These are phyloP conservation scores for Tholera decimalis DNA, from an alignment of 2,888 invertebrate genomes.

Conservation along the genomic window DNA sequence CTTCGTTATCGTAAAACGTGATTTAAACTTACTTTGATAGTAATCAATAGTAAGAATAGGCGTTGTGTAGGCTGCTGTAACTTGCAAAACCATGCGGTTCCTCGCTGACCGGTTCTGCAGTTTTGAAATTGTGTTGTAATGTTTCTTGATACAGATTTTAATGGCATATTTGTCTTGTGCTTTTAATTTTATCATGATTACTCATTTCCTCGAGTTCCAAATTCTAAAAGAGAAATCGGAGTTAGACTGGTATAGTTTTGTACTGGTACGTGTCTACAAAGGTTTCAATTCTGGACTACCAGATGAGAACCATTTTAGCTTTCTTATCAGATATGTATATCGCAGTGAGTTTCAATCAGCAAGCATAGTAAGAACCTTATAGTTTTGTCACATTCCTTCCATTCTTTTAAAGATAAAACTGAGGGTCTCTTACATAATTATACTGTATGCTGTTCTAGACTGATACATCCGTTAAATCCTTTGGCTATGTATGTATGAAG, in stretches of 20 bases:
- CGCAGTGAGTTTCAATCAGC: too few species aligned
- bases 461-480: too few species aligned
- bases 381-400: too few species aligned
- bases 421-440: too few species aligned
- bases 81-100: slow-evolving; percentile 7
- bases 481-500: too few species aligned
- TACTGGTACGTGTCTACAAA: background rate
- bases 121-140: slow-evolving; percentile 19
- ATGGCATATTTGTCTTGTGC: background rate
- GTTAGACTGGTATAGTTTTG: background rate
- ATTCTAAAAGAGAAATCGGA: background rate
- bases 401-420: too few species aligned
- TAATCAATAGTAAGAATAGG: slow-evolving; percentile 53
- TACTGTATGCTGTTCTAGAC: too few species aligned
- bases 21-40: slow-evolving; percentile 65
- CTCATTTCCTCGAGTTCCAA: background rate
- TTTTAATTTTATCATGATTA: background rate
- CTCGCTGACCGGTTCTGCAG: slow-evolving; percentile 12
- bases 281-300: background rate
- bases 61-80: slow-evolving; percentile 18
- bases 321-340: background rate
- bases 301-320: background rate
- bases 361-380: too few species aligned
- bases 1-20: slow-evolving; percentile 69
- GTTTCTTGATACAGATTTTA: slow-evolving; percentile 21